Evolutionary conservation across 2,888 invertebrate species (phyloP).

Genomic region (Plagodis pulveraria): DNA sequence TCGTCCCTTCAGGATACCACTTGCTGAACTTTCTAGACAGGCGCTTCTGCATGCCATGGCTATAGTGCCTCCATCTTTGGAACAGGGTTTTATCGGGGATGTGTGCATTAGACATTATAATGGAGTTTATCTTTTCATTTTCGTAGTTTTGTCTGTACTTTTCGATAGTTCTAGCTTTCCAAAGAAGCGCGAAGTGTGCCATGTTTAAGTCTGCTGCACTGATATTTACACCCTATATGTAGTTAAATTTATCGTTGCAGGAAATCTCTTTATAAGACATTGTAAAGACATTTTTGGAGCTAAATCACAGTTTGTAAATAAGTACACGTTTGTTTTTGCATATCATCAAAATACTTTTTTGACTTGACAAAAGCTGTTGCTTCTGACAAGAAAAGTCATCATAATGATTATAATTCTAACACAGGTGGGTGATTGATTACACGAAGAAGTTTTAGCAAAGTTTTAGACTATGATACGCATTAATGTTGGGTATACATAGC

Average conservation of each 20-base stretch:
- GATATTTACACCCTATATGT: not conserved
- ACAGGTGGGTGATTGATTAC: no score
- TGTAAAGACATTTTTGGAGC: no score
- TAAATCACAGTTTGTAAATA: no score
- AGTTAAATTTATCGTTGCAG: not conserved
- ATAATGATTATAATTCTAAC: no score
- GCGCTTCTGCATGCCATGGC: constrained; percentile 64
- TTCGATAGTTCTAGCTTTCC: constrained; percentile 82
- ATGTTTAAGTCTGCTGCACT: constrained; percentile 49
- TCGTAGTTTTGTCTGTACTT: constrained; percentile 76
- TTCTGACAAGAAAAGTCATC: no score
- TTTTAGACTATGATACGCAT: no score
- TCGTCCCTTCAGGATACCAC: constrained; percentile 68
- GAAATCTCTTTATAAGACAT: no score
- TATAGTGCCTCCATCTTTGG: constrained; percentile 77
- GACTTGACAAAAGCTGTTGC: no score
- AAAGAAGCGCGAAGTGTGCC: constrained; percentile 84
- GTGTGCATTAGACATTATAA: constrained; percentile 69
- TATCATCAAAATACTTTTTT: no score
- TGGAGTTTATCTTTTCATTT: constrained; percentile 84
- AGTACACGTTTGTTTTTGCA: no score
- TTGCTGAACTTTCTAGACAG: constrained; percentile 65
- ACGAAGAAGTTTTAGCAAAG: no score
- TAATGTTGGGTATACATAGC: no score
- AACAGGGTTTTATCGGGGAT: constrained; percentile 69